phyloP scores from a whole-genome alignment of 2,888 invertebrate species.

The Drosophila dives region DNA sequence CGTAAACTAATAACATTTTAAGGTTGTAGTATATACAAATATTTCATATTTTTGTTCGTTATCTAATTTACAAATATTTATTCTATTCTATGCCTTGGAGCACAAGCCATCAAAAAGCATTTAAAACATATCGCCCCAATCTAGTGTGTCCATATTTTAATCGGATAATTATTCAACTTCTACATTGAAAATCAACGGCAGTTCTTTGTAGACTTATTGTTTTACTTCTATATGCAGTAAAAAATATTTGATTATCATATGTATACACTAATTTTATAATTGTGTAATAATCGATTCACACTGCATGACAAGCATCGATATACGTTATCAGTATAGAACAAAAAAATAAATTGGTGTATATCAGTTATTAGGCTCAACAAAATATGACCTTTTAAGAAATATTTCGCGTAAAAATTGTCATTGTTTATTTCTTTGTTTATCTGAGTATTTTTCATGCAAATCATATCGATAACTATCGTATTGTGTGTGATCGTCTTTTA shows the following conservation, averaged over 20 bases:
- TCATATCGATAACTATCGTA: constrained; percentile 41
- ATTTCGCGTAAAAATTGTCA: background rate
- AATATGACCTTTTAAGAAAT: background rate
- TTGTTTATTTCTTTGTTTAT: background rate
- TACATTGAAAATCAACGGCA: background rate
- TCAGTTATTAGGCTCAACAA: background rate
- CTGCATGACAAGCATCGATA: constrained; percentile 8
- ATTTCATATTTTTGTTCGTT: background rate
- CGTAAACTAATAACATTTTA: background rate
- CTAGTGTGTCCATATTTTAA: background rate
- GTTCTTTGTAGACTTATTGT: background rate
- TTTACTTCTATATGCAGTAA: background rate
- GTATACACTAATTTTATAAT: constrained; percentile 2
- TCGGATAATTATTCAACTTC: background rate
- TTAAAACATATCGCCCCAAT: background rate
- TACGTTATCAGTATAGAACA: background rate
- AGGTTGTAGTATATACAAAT: background rate
- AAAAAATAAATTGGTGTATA: background rate
- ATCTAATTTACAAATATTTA: background rate
- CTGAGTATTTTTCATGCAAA: background rate
- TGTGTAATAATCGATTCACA: background rate
- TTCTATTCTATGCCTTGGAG: background rate
- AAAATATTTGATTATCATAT: background rate
- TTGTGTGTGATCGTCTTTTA: constrained; percentile 14
- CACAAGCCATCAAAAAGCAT: background rate